Percentiles rank a stretch among this genome's conserved stretches.
These are phyloP conservation scores for Limnodromus scolopaceus DNA, from an alignment of 2,797 vertebrate genomes.

Conservation along the genomic window DNA sequence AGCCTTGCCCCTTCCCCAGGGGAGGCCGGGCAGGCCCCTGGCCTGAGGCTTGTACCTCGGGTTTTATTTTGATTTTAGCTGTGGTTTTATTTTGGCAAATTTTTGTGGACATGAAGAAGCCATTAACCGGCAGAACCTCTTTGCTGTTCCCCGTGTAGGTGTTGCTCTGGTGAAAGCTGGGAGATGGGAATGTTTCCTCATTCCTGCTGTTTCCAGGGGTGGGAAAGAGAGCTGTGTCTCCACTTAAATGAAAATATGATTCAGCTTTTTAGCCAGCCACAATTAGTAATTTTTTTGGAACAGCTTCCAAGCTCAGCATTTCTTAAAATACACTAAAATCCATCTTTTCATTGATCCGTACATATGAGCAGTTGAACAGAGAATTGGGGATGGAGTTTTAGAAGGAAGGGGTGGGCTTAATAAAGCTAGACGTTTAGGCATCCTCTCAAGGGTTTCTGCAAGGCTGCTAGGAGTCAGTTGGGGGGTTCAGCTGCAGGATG, in stretches of 20 bases:
- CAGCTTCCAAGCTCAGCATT: constrained; percentile 19
- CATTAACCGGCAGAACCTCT: background rate
- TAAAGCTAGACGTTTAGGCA: background rate
- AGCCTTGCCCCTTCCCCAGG: background rate
- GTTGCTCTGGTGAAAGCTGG: background rate
- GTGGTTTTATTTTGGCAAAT: background rate
- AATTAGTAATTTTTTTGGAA: constrained; percentile 30
- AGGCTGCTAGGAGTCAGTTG: background rate
- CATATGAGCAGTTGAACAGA: background rate
- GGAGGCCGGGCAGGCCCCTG: background rate
- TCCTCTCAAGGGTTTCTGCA: background rate
- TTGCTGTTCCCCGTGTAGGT: fast-evolving
- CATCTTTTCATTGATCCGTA: constrained; percentile 50
- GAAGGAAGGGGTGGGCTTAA: background rate
- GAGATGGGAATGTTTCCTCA: background rate
- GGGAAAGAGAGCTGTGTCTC: background rate
- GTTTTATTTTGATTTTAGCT: background rate
- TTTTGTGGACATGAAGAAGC: fast-evolving
- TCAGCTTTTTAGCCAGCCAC: background rate
- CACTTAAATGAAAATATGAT: background rate
- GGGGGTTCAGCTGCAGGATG: background rate
- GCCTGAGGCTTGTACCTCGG: no score
- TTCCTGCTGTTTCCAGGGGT: background rate
- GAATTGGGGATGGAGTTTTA: background rate
- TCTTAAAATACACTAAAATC: constrained; percentile 18